phyloP scores from a whole-genome alignment of 2,113 vertebrate genomes.

The Ondatra zibethicus region DNA sequence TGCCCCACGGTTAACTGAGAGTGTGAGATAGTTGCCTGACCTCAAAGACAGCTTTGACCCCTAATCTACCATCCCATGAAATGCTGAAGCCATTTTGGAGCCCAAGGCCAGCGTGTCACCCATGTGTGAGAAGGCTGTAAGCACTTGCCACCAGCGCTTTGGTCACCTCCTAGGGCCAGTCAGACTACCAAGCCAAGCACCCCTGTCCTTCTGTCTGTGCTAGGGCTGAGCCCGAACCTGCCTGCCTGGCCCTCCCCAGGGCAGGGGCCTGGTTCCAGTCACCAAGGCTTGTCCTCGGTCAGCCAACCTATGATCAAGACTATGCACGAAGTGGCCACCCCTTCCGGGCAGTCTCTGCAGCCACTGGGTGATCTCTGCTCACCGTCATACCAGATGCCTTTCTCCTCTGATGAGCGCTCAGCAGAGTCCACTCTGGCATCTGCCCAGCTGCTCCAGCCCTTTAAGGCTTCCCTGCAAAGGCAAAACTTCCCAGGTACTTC shows the following conservation, averaged over 20 bases:
- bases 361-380: background rate
- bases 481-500: background rate
- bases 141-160: fast-evolving
- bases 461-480: constrained; percentile 31
- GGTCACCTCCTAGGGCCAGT: background rate
- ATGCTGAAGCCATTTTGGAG: fast-evolving
- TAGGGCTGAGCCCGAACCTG: background rate
- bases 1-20: background rate
- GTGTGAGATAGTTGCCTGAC: background rate
- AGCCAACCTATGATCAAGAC: background rate
- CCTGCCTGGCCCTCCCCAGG: fast-evolving
- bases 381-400: background rate
- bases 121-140: background rate
- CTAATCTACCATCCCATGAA: background rate
- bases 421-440: background rate
- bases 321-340: background rate
- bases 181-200: no score
- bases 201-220: background rate
- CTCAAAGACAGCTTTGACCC: background rate
- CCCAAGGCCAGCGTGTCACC: background rate
- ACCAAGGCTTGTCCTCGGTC: background rate
- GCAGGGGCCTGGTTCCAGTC: background rate
- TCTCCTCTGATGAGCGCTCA: background rate
- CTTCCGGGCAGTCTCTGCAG: background rate
- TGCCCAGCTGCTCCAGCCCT: background rate